Evolutionary conservation across 2,797 vertebrate genomes (phyloP), one percentile per base, ranked within the genome.

Genomic region (Steatocranus sp.): DNA sequence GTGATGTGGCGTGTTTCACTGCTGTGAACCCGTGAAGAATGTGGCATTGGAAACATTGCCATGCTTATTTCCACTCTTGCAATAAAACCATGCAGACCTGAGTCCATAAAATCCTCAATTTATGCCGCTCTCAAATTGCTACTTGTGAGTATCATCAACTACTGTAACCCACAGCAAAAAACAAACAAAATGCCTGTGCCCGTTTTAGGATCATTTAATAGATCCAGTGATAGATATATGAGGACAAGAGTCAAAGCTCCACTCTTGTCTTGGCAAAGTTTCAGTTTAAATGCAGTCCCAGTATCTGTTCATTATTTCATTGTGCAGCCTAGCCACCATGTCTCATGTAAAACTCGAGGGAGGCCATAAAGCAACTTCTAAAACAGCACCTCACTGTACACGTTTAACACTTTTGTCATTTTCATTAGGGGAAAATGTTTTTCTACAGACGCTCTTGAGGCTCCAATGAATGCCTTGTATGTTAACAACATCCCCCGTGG

Each of bases 381-480:
- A 88, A 91, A 94, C 89, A 93, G 87, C 92, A 85, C 78, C 74
- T 82, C 88, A 90, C 90, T 89, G 90, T 93, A 91, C 76, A 75
- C 85, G 48, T 86, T 83, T 25, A 82, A 89, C 91, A 87, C 91
- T 89, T 89, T 91, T 94, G 91, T 94, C 87, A 92, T 88, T 85
- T 94, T 93, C 83, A 93, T 88, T 78, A 54, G 86, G 49, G 90
- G 87, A 86, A 92, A 90, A 88, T 86, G 63, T 83, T 87, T 91
- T 83, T 84, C 76, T 80, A 41, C 41, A 43, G 10, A 54, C 32
- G 34, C 86, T 86, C 76, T 79, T 7, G 75, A 82, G 83, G 30
- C 83, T 73, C 43, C 3, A 49, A 88, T 95, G 92, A 95, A 94
- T 91, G 92, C 85, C 78, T 68, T 30, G 76, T 87, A 93, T 92